Base-by-base conservation (phyloP, 1,140 invertebrate genomes). In the Drosophila suzukii region DNA sequence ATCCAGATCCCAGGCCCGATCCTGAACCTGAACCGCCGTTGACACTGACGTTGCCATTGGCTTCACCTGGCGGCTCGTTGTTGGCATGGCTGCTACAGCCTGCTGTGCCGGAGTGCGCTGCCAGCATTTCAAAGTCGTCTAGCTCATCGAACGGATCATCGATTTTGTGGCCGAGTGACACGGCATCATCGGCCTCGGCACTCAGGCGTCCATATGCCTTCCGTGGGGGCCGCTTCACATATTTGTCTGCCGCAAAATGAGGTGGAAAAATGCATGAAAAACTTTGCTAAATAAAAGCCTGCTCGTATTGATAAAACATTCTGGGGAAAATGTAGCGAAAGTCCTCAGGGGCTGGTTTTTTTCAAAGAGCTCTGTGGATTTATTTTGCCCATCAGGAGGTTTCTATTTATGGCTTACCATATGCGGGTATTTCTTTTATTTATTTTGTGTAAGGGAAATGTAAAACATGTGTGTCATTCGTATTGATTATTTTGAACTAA, bases 121-220 rank as follows among this genome's bases (percentile, higher is more conserved):
- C 65, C 67, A 91, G 80, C 83, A 92, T 90, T 82, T 91, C 84
- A 81, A 91, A 92, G 73, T 92, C 91, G 83, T 92, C 91, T 65
- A 91, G 75, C 67, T 92, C 88, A 66, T 92, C 91, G 61, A 90
- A 92, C 43, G 91, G 84, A 92, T 92, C 88, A 90, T 92, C 90
- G 81, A 91, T 91, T 90, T 91, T 91, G 70, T 88, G 83, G 71
- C 82, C 78, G 41, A 82, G 53, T 57, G 81, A 84, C 63, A 90
- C 82, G 72, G 57, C 76, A 83, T 92, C 92, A 76, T 91, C 90
- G 30, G 83, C 85, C 66, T 91, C 90, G 51, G 86, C 86, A 56
- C 90, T 92, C 8, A 92, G 78, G 39, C 92, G 77, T 3, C 92
- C 92, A 54, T 92, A 92, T 38, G 91, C 91, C 73, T 92, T 92